phyloP scores from a whole-genome alignment of 2,888 invertebrate genomes.

The Embidobia sp. region DNA sequence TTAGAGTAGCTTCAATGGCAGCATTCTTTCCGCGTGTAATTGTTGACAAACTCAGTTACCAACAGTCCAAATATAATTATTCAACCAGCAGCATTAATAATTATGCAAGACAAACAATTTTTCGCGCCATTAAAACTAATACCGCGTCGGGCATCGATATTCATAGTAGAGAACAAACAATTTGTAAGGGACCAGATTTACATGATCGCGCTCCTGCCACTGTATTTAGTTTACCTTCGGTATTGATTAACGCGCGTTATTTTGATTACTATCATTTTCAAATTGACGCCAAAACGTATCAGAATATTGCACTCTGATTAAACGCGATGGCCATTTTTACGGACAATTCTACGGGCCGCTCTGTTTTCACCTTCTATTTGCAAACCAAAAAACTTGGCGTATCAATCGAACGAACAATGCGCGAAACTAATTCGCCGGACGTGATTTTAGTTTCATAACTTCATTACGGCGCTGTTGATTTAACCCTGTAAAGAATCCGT shows the following conservation, averaged over 20 bases:
- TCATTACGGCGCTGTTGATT: neutral
- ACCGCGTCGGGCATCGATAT: no score
- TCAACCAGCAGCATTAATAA: no score
- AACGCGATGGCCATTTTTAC: no score
- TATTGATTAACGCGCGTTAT: neutral
- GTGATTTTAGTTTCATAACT: neutral
- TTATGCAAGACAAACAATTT: no score
- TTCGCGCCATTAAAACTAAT: no score
- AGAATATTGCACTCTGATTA: neutral
- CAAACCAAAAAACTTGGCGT: neutral
- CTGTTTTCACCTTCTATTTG: neutral
- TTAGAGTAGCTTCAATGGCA: no score
- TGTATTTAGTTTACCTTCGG: neutral
- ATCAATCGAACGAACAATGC: neutral
- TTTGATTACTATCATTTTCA: neutral
- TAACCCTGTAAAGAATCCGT: neutral
- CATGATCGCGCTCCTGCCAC: neutral
- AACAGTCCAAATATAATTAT: no score
- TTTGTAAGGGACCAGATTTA: neutral
- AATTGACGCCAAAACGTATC: no score
- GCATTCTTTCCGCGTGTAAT: no score
- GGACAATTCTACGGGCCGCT: no score
- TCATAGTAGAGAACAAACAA: neutral
- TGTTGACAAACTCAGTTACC: no score
- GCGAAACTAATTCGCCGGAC: neutral